Conservation (phyloP, 2,888 invertebrate genomes). For the Acleris cristana region DNA sequence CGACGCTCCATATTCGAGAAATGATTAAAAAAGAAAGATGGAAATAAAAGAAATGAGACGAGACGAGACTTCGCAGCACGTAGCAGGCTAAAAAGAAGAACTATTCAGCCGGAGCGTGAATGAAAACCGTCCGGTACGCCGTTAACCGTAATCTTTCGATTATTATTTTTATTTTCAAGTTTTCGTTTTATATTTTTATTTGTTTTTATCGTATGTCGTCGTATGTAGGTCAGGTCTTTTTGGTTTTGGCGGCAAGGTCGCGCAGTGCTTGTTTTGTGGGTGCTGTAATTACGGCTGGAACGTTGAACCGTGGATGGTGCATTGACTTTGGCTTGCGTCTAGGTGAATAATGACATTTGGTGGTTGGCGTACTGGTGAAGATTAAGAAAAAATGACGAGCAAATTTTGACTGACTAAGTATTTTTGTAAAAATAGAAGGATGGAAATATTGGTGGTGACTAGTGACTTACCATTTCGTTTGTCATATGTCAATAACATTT, state of each 20-base stretch:
- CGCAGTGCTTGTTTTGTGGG: constrained; percentile 59
- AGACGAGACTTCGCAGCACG: constrained; percentile 68
- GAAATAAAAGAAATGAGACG: constrained; percentile 70
- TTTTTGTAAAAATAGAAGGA: too few species aligned
- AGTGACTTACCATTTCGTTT: too few species aligned
- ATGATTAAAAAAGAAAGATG: constrained; percentile 79
- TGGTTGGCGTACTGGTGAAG: not conserved
- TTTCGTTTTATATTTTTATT: constrained; percentile 72
- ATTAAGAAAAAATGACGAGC: not conserved
- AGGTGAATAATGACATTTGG: not conserved
- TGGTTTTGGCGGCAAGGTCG: constrained; percentile 79
- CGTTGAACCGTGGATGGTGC: constrained; percentile 49
- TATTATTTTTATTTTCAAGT: constrained; percentile 79
- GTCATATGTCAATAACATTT: not conserved
- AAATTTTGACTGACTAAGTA: too few species aligned
- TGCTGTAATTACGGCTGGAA: constrained; percentile 47
- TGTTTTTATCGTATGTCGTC: constrained; percentile 66
- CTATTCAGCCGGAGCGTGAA: constrained; percentile 80
- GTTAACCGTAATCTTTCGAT: constrained; percentile 78
- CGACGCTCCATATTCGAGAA: constrained; percentile 82
- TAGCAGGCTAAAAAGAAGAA: constrained; percentile 79
- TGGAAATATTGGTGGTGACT: too few species aligned
- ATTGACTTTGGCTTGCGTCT: constrained; percentile 21
- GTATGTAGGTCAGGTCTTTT: constrained; percentile 83
- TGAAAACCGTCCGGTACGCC: constrained; percentile 74